Evolutionary conservation across 2,113 vertebrate species (phyloP).

Genomic region (Embiotoca jacksoni): DNA sequence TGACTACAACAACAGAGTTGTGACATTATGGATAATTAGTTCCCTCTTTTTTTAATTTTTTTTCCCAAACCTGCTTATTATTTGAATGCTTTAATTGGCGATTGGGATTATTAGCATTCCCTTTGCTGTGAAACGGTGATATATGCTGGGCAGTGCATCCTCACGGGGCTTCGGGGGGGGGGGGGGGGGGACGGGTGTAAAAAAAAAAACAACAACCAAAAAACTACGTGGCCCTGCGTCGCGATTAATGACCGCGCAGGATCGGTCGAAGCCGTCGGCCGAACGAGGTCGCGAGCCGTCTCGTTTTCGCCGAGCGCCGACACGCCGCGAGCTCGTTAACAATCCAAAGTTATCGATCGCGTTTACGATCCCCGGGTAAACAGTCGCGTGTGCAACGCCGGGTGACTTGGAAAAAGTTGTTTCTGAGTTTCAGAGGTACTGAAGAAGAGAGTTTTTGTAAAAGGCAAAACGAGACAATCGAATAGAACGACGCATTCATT

Average conservation of each 20-base stretch:
- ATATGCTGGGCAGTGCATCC: constrained; percentile 19
- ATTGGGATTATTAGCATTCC: constrained; percentile 49
- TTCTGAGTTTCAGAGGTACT: too few species aligned
- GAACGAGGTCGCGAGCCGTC: constrained; percentile 35
- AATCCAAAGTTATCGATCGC: constrained; percentile 45
- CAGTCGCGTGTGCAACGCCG: too few species aligned
- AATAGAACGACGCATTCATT: too few species aligned
- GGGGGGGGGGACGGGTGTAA: too few species aligned
- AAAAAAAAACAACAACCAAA: not conserved
- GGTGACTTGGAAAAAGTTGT: too few species aligned
- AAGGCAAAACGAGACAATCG: too few species aligned
- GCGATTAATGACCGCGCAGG: constrained; percentile 40
- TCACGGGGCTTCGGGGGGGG: constrained; percentile 21
- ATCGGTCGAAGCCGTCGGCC: constrained; percentile 29
- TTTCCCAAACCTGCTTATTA: too few species aligned
- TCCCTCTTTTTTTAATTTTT: too few species aligned
- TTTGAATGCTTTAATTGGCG: constrained; percentile 5
- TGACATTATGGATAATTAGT: constrained; percentile 42
- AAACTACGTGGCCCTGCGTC: not conserved
- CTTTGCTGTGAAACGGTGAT: constrained; percentile 36
- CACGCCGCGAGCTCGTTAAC: constrained; percentile 37
- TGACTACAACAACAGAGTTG: too few species aligned
- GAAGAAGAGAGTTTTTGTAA: too few species aligned
- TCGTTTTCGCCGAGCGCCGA: constrained; percentile 22
- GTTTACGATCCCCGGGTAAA: not conserved